phyloP scores from a whole-genome alignment of 2,113 vertebrate genomes.

The Tupaia tana region DNA sequence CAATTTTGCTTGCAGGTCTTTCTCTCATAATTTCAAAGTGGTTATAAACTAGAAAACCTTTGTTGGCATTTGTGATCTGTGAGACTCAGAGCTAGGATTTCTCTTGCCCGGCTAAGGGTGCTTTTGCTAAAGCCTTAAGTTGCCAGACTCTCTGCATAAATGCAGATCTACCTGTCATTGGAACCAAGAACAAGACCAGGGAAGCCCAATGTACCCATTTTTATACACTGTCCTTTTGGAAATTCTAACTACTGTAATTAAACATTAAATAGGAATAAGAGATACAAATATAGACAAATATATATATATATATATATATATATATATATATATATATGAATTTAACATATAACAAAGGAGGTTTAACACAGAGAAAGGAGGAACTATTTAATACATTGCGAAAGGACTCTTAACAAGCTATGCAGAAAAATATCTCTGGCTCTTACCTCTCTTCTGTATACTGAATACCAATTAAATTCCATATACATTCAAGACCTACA shows the following conservation, averaged over 20 bases:
- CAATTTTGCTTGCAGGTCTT: background rate
- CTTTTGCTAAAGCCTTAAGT: background rate
- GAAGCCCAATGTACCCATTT: background rate
- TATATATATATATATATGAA: background rate
- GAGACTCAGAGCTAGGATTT: background rate
- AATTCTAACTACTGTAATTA: background rate
- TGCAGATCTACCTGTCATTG: background rate
- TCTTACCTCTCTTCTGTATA: background rate
- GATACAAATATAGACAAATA: background rate
- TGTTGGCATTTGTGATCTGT: background rate
- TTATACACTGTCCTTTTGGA: background rate
- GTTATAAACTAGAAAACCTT: background rate
- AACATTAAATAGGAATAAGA: background rate
- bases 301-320: too few relatives aligned
- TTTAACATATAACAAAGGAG: background rate
- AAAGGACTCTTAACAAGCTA: background rate
- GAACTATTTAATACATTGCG: background rate
- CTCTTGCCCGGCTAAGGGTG: background rate
- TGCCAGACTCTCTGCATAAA: background rate
- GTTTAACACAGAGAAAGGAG: background rate
- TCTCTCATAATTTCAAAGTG: background rate
- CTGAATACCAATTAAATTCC: background rate
- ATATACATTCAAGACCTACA: background rate
- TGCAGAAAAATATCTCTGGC: background rate
- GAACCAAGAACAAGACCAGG: background rate